phyloP scores from a whole-genome alignment of 2,797 vertebrate species.

The Serranus cabrilla region DNA sequence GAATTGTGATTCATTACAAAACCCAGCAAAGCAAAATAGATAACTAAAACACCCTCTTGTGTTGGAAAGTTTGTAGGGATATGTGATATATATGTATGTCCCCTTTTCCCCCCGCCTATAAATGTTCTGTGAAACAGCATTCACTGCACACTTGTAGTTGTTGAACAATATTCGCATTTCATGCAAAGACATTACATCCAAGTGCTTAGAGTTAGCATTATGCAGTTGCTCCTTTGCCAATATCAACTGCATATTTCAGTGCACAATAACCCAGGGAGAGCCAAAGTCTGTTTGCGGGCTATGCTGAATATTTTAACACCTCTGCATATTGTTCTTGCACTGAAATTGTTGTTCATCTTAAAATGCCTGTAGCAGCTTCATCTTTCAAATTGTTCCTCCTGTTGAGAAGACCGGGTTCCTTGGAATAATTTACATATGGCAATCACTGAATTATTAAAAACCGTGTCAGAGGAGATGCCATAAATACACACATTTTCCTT shows the following conservation, averaged over 20 bases:
- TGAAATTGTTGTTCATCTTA: slow-evolving; percentile 77
- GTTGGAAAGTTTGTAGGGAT: slow-evolving; percentile 30
- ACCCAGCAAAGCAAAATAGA: slow-evolving; percentile 71
- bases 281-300: slow-evolving; percentile 64
- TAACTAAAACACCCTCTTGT: slow-evolving; percentile 45
- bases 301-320: slow-evolving; percentile 84
- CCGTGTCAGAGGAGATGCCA: slow-evolving; percentile 42
- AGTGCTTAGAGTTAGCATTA: slow-evolving; percentile 34
- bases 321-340: slow-evolving; percentile 80
- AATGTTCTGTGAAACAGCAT: slow-evolving; percentile 26
- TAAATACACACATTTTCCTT: slow-evolving; percentile 59
- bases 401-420: slow-evolving; percentile 58
- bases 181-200: slow-evolving; percentile 44
- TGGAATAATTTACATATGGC: slow-evolving; percentile 69
- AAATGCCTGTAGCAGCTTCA: slow-evolving; percentile 71
- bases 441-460: slow-evolving; percentile 78
- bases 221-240: slow-evolving; percentile 41
- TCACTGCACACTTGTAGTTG: slow-evolving; percentile 14
- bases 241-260: slow-evolving; percentile 74
- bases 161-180: slow-evolving; percentile 48
- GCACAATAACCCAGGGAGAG: slow-evolving; percentile 71
- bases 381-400: slow-evolving; percentile 72
- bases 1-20: slow-evolving; percentile 83
- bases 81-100: slow-evolving; percentile 23
- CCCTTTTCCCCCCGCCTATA: background rate